Evolutionary conservation across 2,113 vertebrate genomes (phyloP), one percentile per base, ranked within the genome.

Genomic region (Salminus brasiliensis): DNA sequence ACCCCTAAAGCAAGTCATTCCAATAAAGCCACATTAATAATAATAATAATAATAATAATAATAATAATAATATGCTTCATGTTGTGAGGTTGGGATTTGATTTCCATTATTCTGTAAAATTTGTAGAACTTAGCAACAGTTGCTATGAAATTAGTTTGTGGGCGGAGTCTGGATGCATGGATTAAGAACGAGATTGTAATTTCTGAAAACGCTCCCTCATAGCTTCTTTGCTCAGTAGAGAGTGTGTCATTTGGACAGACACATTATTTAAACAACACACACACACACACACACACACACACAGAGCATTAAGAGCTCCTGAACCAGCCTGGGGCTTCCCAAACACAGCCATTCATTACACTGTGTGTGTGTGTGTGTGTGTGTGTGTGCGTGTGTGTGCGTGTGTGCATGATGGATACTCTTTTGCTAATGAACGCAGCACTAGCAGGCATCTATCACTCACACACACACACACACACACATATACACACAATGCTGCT

Each of bases 381-480:
- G 49, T 53, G 47, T 57, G 55, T 16, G 49, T n/a, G 74, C 57
- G 25, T 36, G 67, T 32, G 39, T 63, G 27, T 53, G 65, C 67
- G 49, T 53, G 47, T 57, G 55, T 16, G 49, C 81, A 89, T 92
- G 91, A 93, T 93, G 91, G 91, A 93, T 93, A 92, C 85, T 83
- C 85, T 83, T 82, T 86, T 88, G 89, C 88, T 92, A 92, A 91
- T 91, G 90, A 91, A 90, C 90, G 90, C 68, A 76, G 53, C 88
- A 89, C 92, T 91, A 88, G 88, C 36, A 91, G 92, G 90, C 91
- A 91, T 91, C 88, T 91, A 92, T 92, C 92, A 89, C 84, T 92
- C 91, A 49, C 45, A 49, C 4, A 49, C 92, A 88, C 87, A 88
- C 80, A n/a, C n/a, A n/a, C 92, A 89, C 84, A 92, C 91, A 49